Base-by-base conservation (phyloP, 1,140 invertebrate genomes). In the Drosophila yakuba region DNA sequence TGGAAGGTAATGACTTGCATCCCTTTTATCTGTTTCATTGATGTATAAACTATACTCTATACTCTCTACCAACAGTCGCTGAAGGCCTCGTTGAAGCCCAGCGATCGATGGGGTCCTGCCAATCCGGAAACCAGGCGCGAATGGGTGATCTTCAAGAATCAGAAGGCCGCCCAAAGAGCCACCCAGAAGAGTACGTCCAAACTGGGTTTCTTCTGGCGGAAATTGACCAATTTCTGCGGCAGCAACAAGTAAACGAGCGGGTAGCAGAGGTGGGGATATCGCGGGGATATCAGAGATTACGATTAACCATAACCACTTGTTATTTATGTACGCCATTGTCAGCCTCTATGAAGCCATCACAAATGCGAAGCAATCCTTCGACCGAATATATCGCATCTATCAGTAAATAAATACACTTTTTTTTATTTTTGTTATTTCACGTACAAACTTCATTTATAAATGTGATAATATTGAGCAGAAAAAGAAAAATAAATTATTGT, bases 21-120 rank as follows among this genome's bases (percentile, higher is more conserved):
- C 4, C 7, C 32, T 0, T 32, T 10, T 0, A 41, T 15, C 4
- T 6, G 2, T 41, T n/a, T 0, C 2, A 7, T 6, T 8, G n/a
- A 15, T 1, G 8, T 2, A 41, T 15, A 6, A 5, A 14, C 4
- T 25, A 0, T 4, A 15, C 15, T 43, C 2, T 15, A 17, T 10
- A 12, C 3, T 17, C 7, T n/a, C 8, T 3, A 10, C 8, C 66
- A 48, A 0, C 44, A 95, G 94, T 94, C 93, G 50, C 58, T 95
- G 2, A 92, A 90, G 66, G 80, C 75, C 7, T 90, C 93, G 0
- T 93, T 95, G 41, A 78, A 75, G 17, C 93, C 94, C 17, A 94
- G 93, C 25, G 79, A 92, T 2, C 93, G 94, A 10, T 96, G 95
- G 94, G 95, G 95, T 3, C 96, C 96, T 0, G 91, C 82, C 1